These are phyloP conservation scores for Gobionotothen gibberifrons DNA, from an alignment of 2,797 vertebrate genomes.

Conservation along the genomic window DNA sequence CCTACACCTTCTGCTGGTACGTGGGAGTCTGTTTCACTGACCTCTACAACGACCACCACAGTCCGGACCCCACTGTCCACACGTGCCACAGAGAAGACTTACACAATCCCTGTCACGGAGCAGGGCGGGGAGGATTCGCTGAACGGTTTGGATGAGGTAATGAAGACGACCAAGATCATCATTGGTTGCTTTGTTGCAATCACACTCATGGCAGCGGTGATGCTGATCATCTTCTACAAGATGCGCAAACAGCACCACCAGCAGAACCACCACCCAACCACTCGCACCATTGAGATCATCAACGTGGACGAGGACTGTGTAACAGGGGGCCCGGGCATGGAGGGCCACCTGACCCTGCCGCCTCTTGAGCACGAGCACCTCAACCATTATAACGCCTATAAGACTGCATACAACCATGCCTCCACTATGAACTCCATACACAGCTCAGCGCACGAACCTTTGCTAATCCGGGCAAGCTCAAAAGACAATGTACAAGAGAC, in stretches of 20 bases:
- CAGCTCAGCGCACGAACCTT: slow-evolving; percentile 99
- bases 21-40: slow-evolving; percentile 84
- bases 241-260: slow-evolving; percentile 99
- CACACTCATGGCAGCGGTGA: slow-evolving; percentile 99
- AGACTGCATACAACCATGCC: slow-evolving; percentile 97
- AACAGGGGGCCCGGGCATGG: slow-evolving; percentile 92
- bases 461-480: slow-evolving; percentile 99
- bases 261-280: slow-evolving; percentile 96
- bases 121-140: slow-evolving; percentile 89
- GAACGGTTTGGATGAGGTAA: slow-evolving; percentile 96
- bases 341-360: slow-evolving; percentile 97
- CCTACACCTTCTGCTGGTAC: slow-evolving; percentile 90
- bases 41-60: slow-evolving; percentile 91
- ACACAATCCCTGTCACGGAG: slow-evolving; percentile 94
- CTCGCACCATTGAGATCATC: slow-evolving; percentile 98
- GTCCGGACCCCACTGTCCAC: slow-evolving; percentile 90
- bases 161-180: slow-evolving; percentile 99
- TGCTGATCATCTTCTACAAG: slow-evolving; percentile 99
- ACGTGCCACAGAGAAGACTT: slow-evolving; percentile 93
- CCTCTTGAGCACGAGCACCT: slow-evolving; percentile 98
- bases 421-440: slow-evolving; percentile 99
- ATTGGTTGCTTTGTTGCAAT: slow-evolving; percentile 99
- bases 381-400: slow-evolving; percentile 99
- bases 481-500: slow-evolving; percentile 99
- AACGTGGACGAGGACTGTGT: slow-evolving; percentile 98